Evolutionary conservation across 2,113 vertebrate genomes (phyloP).

Genomic region (Mungos mungo): DNA sequence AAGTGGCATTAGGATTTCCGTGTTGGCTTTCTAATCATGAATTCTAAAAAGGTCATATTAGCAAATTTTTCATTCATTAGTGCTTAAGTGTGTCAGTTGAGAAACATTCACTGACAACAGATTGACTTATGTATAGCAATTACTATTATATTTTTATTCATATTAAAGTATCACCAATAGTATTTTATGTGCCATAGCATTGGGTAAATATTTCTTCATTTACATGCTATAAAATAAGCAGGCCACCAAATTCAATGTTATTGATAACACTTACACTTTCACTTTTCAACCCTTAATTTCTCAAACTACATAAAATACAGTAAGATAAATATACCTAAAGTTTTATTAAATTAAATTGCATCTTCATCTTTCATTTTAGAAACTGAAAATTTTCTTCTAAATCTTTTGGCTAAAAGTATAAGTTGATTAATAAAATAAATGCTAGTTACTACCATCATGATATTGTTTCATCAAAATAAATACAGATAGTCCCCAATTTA

Average conservation of each 20-base stretch:
- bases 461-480: constrained; percentile 62
- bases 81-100: neutral
- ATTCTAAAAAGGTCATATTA: constrained; percentile 44
- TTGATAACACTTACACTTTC: neutral
- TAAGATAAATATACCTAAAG: neutral
- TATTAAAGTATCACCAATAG: neutral
- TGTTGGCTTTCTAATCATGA: neutral
- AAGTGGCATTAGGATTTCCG: neutral
- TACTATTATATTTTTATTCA: neutral
- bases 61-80: neutral
- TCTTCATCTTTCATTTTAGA: neutral
- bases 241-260: neutral
- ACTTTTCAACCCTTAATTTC: neutral
- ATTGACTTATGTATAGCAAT: neutral
- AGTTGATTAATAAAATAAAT: neutral
- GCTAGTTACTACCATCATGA: neutral
- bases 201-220: constrained; percentile 13
- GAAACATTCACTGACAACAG: neutral
- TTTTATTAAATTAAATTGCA: neutral
- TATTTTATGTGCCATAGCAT: neutral
- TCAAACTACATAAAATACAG: neutral
- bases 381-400: constrained; percentile 19
- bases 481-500: neutral
- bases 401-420: constrained; percentile 52
- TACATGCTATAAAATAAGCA: neutral